Percentiles rank a stretch among this genome's conserved stretches.
These are phyloP conservation scores for Passerina amoena DNA, from an alignment of 2,113 vertebrate genomes.

Conservation along the genomic window DNA sequence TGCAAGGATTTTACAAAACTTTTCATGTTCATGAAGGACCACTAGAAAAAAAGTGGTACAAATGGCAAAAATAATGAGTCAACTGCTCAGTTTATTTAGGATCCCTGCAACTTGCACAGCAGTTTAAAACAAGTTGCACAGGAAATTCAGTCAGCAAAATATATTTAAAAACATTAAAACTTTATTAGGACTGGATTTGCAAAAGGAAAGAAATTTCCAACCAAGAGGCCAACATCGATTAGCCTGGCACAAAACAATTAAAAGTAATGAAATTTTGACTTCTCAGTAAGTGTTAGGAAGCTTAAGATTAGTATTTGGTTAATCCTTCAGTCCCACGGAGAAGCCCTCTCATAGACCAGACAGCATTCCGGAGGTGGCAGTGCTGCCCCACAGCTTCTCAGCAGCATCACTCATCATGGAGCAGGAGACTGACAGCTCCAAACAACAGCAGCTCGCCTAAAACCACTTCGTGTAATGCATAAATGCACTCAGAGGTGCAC, in stretches of 20 bases:
- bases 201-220: not conserved
- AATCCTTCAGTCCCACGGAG: not conserved
- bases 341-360: not conserved
- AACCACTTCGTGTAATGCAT: not conserved
- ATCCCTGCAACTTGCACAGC: not conserved
- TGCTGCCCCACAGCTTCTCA: not conserved
- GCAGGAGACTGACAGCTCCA: not conserved
- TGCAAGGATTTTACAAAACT: not conserved
- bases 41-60: not conserved
- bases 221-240: not conserved
- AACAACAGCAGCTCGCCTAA: not conserved
- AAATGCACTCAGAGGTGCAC: not conserved
- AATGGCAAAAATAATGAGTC: not conserved
- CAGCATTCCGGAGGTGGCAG: not conserved
- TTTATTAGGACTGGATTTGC: not conserved
- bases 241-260: not conserved
- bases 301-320: not conserved
- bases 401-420: not conserved
- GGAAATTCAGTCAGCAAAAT: not conserved
- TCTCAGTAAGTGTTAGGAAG: not conserved
- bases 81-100: not conserved
- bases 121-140: not conserved
- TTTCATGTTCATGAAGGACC: not conserved
- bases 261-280: not conserved
- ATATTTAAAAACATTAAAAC: not conserved